These are phyloP conservation scores for Cheilosia vulpina DNA, from an alignment of 2,888 invertebrate genomes.

Conservation along the genomic window DNA sequence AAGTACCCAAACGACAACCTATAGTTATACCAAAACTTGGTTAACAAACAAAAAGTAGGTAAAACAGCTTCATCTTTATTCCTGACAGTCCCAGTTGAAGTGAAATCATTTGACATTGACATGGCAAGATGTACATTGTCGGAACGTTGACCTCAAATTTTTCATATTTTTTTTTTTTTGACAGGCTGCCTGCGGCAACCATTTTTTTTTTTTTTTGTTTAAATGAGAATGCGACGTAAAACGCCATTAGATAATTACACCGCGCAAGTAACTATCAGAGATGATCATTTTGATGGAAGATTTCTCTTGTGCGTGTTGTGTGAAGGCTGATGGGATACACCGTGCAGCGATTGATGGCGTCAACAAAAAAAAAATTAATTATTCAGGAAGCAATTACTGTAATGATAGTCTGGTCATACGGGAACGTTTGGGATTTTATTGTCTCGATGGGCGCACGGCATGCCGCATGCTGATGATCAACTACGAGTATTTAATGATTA, in stretches of 20 bases:
- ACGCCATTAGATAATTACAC: slow-evolving; percentile 59
- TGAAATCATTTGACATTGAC: slow-evolving; percentile 64
- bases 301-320: slow-evolving; percentile 59
- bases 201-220: slow-evolving; percentile 11
- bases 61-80: slow-evolving; percentile 30
- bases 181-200: slow-evolving; percentile 43
- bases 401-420: slow-evolving; percentile 39
- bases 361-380: slow-evolving; percentile 59
- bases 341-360: slow-evolving; percentile 34
- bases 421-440: slow-evolving; percentile 51
- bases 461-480: slow-evolving; percentile 60
- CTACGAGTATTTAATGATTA: slow-evolving; percentile 34
- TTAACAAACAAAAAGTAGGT: slow-evolving; percentile 5
- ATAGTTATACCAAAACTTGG: neutral
- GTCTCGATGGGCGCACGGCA: slow-evolving; percentile 49
- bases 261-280: slow-evolving; percentile 17
- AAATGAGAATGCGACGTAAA: slow-evolving; percentile 40
- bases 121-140: slow-evolving; percentile 58
- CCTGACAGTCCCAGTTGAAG: slow-evolving; percentile 31
- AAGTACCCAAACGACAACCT: too few relatives aligned
- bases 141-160: slow-evolving; percentile 51
- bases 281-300: slow-evolving; percentile 57
- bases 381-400: slow-evolving; percentile 72
- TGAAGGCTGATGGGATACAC: slow-evolving; percentile 6
- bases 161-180: slow-evolving; percentile 15